Evolutionary conservation across 2,888 invertebrate species (phyloP).

Genomic region (Cheilosia scutellata): DNA sequence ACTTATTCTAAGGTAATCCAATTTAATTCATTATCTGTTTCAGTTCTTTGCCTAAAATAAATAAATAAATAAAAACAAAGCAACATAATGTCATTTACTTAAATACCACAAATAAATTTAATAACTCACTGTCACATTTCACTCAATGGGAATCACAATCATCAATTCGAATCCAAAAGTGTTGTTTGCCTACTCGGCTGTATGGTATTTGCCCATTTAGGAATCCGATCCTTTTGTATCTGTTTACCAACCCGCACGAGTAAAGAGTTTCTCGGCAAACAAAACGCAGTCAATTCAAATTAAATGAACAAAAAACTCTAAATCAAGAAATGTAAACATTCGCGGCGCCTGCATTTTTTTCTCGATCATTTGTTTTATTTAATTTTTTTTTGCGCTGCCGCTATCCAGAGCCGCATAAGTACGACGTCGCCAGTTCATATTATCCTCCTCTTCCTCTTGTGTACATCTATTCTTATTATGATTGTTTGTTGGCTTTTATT

Average conservation of each 20-base stretch:
- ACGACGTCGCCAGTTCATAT: slow-evolving; percentile 68
- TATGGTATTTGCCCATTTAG: slow-evolving; percentile 36
- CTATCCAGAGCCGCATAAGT: slow-evolving; percentile 44
- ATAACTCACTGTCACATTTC: slow-evolving; percentile 27
- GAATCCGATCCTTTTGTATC: slow-evolving; percentile 23
- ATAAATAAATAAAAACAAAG: too few species aligned
- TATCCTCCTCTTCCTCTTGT: slow-evolving; percentile 36
- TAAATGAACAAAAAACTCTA: slow-evolving; percentile 24
- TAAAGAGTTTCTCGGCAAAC: slow-evolving; percentile 26
- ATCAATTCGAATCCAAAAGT: slow-evolving; percentile 18
- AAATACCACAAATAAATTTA: slow-evolving; percentile 33
- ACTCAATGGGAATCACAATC: slow-evolving; percentile 48
- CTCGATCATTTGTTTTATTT: slow-evolving; percentile 57
- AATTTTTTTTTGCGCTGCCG: slow-evolving; percentile 59
- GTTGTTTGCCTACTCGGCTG: slow-evolving; percentile 8
- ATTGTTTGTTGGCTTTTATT: slow-evolving; percentile 66
- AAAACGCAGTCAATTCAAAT: slow-evolving; percentile 39
- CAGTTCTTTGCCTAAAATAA: too few species aligned
- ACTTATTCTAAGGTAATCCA: too few species aligned
- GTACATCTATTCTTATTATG: slow-evolving; percentile 42
- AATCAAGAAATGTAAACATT: slow-evolving; percentile 60
- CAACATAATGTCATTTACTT: not conserved
- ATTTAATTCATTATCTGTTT: too few species aligned
- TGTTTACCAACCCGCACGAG: slow-evolving; percentile 21
- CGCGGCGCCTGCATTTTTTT: slow-evolving; percentile 68